Percentiles rank a stretch among this genome's conserved stretches.
Evolutionary conservation across 2,113 vertebrate species (phyloP).

Genomic region (Myrmecophaga tridactyla): DNA sequence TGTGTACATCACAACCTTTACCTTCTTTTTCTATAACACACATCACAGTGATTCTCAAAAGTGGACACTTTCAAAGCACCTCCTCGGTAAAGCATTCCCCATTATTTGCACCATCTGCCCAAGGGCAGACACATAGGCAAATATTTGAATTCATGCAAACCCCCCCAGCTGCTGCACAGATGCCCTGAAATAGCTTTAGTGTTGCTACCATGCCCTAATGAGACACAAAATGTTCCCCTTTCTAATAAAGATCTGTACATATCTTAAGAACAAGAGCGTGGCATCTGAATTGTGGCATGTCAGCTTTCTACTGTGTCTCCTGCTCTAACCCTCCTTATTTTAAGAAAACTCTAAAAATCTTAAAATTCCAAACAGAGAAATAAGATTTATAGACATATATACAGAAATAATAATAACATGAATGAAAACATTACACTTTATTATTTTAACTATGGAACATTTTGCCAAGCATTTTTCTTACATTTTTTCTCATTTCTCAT

Average conservation of each 20-base stretch:
- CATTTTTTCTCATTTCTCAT: background rate
- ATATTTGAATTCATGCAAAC: background rate
- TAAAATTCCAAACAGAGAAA: conserved; percentile 24
- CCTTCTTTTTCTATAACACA: background rate
- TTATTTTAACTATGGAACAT: background rate
- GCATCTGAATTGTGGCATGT: background rate
- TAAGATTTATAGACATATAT: background rate
- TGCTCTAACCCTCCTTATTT: background rate
- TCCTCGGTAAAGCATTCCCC: background rate
- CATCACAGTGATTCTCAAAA: background rate
- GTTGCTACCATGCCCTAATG: conserved; percentile 10
- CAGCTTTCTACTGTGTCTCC: background rate
- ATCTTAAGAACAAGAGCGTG: background rate
- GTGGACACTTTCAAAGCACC: background rate
- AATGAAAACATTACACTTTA: background rate
- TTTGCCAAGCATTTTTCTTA: background rate
- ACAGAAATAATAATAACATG: background rate
- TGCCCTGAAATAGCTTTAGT: background rate
- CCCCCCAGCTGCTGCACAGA: background rate
- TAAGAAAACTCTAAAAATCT: conserved; percentile 6
- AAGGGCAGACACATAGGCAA: background rate
- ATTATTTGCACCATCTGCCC: background rate
- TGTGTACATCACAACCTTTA: background rate
- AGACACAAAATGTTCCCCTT: conserved; percentile 31
- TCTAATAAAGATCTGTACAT: background rate